These are phyloP conservation scores for Noctuana brunneofusca DNA, from an alignment of 2,888 invertebrate species.

Conservation along the genomic window DNA sequence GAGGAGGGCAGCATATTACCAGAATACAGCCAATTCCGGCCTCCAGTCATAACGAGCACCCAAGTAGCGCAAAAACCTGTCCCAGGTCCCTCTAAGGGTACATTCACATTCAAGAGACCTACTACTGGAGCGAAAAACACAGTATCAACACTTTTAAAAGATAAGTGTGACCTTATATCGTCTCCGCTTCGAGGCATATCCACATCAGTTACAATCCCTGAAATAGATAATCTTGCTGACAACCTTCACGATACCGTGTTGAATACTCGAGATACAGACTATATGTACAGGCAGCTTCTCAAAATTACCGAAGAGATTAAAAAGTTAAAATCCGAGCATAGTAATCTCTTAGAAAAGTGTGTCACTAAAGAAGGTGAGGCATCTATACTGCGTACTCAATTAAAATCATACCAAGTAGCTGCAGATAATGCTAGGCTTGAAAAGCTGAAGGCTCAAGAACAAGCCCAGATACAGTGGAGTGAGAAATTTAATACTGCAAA, in stretches of 20 bases:
- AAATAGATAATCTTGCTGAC: constrained; percentile 48
- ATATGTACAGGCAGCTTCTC: constrained; percentile 62
- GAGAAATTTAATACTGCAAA: constrained; percentile 68
- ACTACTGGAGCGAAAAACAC: constrained; percentile 46
- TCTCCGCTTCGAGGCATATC: constrained; percentile 70
- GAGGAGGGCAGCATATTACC: constrained; percentile 60
- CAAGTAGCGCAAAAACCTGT: constrained; percentile 52
- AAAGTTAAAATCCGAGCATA: constrained; percentile 71
- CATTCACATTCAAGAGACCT: constrained; percentile 67
- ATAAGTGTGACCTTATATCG: constrained; percentile 66
- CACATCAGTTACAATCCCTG: constrained; percentile 49
- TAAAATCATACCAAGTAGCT: constrained; percentile 71
- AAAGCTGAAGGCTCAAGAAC: constrained; percentile 70
- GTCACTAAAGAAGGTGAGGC: constrained; percentile 83
- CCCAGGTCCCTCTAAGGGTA: constrained; percentile 59
- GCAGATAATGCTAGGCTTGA: constrained; percentile 72
- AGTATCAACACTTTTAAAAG: constrained; percentile 60
- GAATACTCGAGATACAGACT: constrained; percentile 58
- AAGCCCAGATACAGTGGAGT: constrained; percentile 76
- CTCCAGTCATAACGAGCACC: constrained; percentile 68
- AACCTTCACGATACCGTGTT: constrained; percentile 64
- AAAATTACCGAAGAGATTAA: constrained; percentile 69
- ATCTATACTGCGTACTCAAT: constrained; percentile 78
- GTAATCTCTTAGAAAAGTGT: constrained; percentile 73
- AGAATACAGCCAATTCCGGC: constrained; percentile 68